These are phyloP conservation scores for Pogonocherus hispidulus DNA, from an alignment of 2,888 invertebrate genomes.

Conservation along the genomic window DNA sequence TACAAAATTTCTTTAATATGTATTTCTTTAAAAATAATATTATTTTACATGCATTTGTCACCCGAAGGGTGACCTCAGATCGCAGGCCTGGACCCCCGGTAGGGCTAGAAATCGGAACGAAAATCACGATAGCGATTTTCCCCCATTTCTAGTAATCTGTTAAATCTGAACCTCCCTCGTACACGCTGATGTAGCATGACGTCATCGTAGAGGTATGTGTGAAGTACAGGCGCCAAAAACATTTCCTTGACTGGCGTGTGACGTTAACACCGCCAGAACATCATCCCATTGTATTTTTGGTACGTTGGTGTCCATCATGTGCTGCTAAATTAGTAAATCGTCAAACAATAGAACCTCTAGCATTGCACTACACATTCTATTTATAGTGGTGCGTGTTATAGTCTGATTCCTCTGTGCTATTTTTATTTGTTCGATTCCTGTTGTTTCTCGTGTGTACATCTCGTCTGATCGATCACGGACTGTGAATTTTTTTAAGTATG, in stretches of 20 bases:
- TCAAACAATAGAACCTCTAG: background rate
- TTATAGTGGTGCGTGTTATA: constrained; percentile 3
- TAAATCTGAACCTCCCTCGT: too few species aligned
- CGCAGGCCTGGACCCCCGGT: too few species aligned
- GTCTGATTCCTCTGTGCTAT: constrained; percentile 17
- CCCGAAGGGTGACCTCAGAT: too few species aligned
- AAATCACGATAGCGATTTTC: too few species aligned
- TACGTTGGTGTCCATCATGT: background rate
- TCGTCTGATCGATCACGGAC: background rate
- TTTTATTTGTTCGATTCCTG: constrained; percentile 4
- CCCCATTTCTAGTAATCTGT: too few species aligned
- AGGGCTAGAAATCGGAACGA: too few species aligned
- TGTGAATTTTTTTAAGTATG: too few species aligned
- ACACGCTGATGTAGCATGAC: too few species aligned
- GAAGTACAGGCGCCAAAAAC: background rate
- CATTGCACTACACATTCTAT: background rate
- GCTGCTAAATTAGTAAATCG: background rate
- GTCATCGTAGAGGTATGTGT: too few species aligned
- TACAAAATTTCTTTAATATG: too few species aligned
- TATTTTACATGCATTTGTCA: too few species aligned
- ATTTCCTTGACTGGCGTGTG: background rate
- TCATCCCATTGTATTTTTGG: background rate
- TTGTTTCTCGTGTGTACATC: background rate
- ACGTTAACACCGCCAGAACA: background rate
- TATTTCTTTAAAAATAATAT: too few species aligned